Percentiles rank a stretch among this genome's conserved stretches.
Conservation (phyloP, 2,888 invertebrate species). For the Leucania comma region DNA sequence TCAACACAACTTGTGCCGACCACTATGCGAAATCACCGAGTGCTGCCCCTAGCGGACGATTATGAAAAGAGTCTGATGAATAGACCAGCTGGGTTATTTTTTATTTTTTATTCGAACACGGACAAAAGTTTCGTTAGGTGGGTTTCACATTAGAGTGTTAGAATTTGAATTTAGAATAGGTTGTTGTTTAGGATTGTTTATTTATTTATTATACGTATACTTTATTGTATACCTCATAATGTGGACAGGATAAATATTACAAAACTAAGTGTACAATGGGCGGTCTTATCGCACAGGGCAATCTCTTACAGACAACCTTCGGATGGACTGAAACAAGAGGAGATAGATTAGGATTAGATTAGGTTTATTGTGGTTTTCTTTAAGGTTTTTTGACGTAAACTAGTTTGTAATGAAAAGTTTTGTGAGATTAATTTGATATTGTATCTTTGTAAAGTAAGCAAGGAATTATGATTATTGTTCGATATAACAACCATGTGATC, state of each 20-base stretch:
- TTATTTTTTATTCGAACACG: constrained; percentile 55
- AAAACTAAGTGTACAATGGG: too few relatives aligned
- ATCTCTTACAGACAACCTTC: too few relatives aligned
- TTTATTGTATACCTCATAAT: too few relatives aligned
- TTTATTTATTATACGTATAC: too few relatives aligned
- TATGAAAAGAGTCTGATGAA: constrained; percentile 74
- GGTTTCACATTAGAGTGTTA: constrained; percentile 30
- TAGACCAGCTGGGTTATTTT: constrained; percentile 58
- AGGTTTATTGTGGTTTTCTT: neutral
- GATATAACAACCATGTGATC: too few relatives aligned
- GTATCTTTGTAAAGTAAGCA: too few relatives aligned
- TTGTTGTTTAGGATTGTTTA: constrained; percentile 9
- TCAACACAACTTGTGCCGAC: constrained; percentile 37
- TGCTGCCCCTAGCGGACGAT: constrained; percentile 67
- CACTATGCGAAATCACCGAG: constrained; percentile 66
- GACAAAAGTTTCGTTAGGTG: constrained; percentile 59
- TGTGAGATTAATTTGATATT: neutral
- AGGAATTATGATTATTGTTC: too few relatives aligned
- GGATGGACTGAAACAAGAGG: too few relatives aligned
- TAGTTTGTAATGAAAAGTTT: neutral
- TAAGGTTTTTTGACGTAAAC: neutral
- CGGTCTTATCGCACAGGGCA: too few relatives aligned
- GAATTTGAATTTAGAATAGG: constrained; percentile 16
- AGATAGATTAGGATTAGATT: too few relatives aligned
- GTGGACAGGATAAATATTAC: too few relatives aligned